phyloP scores from a whole-genome alignment of 92 coral and sea anemone species.

The Bergia puertoricense region DNA sequence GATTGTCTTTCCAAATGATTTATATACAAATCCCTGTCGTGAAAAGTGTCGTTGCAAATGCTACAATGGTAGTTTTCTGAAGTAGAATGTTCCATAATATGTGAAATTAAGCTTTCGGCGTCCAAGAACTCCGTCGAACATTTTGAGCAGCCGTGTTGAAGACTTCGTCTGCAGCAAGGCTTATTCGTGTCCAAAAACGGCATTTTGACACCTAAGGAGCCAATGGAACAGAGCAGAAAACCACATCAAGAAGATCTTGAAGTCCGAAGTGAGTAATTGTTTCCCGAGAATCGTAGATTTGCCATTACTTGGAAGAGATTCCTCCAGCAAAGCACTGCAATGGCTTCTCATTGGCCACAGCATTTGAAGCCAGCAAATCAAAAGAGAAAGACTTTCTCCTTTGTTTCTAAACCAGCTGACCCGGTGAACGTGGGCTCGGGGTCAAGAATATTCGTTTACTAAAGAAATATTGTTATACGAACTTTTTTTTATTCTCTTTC shows the following conservation, averaged over 20 bases:
- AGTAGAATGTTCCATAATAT: background rate
- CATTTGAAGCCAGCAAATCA: background rate
- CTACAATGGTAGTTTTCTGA: constrained; percentile 24
- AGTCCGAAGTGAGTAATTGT: background rate
- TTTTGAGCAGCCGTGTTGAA: constrained; percentile 12
- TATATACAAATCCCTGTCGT: constrained; percentile 16
- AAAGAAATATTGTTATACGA: no score
- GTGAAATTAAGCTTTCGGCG: constrained; percentile 10
- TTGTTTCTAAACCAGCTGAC: no score
- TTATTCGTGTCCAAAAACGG: constrained; percentile 3
- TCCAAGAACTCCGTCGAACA: constrained; percentile 5
- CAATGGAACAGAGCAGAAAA: background rate
- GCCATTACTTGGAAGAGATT: background rate
- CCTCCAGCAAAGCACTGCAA: background rate
- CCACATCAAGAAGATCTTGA: background rate
- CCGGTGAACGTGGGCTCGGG: no score
- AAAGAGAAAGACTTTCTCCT: background rate
- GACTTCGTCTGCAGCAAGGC: background rate
- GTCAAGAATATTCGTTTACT: no score
- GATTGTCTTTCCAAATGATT: constrained; percentile 35
- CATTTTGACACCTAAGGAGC: background rate
- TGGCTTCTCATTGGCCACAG: constrained; percentile 7
- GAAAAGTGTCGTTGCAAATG: constrained; percentile 20
- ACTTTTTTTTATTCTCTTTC: no score
- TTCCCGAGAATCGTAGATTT: background rate